Base-by-base conservation (phyloP, 2,113 vertebrate genomes). In the Ellobius talpinus region DNA sequence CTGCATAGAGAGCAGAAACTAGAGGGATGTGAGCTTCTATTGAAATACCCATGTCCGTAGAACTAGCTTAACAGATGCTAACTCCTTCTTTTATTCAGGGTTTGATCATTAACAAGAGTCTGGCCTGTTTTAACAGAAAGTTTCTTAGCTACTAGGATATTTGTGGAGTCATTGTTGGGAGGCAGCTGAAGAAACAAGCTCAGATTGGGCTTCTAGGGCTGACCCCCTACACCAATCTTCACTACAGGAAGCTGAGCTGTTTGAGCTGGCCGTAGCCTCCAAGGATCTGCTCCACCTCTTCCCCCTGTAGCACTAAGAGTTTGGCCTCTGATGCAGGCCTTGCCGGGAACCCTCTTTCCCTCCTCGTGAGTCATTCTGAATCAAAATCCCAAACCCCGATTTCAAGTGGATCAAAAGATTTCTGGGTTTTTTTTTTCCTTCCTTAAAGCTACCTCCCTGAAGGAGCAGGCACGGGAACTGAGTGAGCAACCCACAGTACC, bases 331-430 rank as follows among this genome's bases (percentile, higher is more conserved):
- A 74, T n/a, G 79, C 36, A 81, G 61, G 63, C 11, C 63, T 85
- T 84, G 13, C n/a, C 4, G 24, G 87, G 74, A 96, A 97, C 73
- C 68, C 45, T 79, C 4, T 94, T 73, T 94, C 82, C 74, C 77
- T 82, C 73, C 21, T 50, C n/a, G 26, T 58, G 45, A 55, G n/a
- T 85, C 63, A 77, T 91, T 68, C 58, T 81, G 65, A 96, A 74
- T 84, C 23, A 50, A 93, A 85, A 50, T 89, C 21, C 7, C 0
- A 94, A 90, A 77, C 1, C 7, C 11, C 61, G 52, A 61, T 91
- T 91, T 86, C 61, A 84, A 90, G 58, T 52, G 77, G 39, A 68
- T 52, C 26, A 61, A 21, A 45, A 68, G 45, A 72, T 73, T 7
- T 33, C 29, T 17, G 58, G 14, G 19, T 47, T 47, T 58, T 58